Conservation (phyloP, 2,888 invertebrate species). For the Selenia dentaria region DNA sequence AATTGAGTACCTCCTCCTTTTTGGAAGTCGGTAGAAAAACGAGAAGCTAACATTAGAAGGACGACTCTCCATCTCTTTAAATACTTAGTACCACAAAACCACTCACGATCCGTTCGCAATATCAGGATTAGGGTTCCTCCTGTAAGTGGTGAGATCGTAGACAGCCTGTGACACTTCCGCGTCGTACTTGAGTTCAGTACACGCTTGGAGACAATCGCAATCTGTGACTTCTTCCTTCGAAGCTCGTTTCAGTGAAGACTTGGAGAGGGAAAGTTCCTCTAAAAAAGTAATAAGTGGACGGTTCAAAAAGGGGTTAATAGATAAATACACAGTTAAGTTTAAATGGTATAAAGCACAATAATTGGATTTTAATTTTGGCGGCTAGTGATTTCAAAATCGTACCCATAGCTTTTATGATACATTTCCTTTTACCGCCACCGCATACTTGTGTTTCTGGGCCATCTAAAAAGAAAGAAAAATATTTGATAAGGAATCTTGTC, state of each 20-base stretch:
- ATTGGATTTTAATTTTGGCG: too few relatives aligned
- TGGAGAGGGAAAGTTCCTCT: slow-evolving; percentile 49
- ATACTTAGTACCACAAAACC: too few relatives aligned
- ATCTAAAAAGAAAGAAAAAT: slow-evolving; percentile 33
- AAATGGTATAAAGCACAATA: too few relatives aligned
- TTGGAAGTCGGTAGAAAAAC: too few relatives aligned
- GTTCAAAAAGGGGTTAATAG: too few relatives aligned
- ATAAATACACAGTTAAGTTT: too few relatives aligned
- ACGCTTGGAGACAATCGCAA: slow-evolving; percentile 83
- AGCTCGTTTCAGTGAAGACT: slow-evolving; percentile 35
- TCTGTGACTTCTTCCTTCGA: slow-evolving; percentile 17
- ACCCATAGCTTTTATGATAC: slow-evolving; percentile 48
- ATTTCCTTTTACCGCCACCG: slow-evolving; percentile 49
- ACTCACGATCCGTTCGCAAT: slow-evolving; percentile 44
- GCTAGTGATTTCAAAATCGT: slow-evolving; percentile 10
- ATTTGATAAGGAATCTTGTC: too few relatives aligned
- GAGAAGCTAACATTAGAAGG: too few relatives aligned
- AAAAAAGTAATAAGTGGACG: too few relatives aligned
- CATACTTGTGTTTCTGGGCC: slow-evolving; percentile 51
- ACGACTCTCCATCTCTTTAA: too few relatives aligned
- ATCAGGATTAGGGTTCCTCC: slow-evolving; percentile 38
- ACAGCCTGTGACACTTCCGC: slow-evolving; percentile 87
- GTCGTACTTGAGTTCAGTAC: slow-evolving; percentile 86
- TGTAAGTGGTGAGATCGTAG: slow-evolving; percentile 53
- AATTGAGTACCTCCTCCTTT: too few relatives aligned